phyloP scores from a whole-genome alignment of 35 echinoderm and acorn worm species.

The Hemicentrotus pulcherrimus region DNA sequence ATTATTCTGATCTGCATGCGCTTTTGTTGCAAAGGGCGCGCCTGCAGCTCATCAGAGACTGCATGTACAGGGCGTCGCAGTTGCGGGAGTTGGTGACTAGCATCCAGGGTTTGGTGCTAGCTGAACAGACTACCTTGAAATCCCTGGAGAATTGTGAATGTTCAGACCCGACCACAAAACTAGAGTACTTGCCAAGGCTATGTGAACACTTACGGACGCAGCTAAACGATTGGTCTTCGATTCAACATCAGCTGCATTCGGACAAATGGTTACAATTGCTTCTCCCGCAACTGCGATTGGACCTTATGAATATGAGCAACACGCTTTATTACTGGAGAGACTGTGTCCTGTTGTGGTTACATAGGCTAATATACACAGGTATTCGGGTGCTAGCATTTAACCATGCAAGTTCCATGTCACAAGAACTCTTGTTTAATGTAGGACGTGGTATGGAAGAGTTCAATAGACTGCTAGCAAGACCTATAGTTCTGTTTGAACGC shows the following conservation, averaged over 20 bases:
- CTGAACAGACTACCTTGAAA: slow-evolving; percentile 72
- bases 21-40: slow-evolving; percentile 65
- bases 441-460: slow-evolving; percentile 80
- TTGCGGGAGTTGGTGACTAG: slow-evolving; percentile 69
- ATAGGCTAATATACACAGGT: slow-evolving; percentile 66
- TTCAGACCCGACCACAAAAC: slow-evolving; percentile 67
- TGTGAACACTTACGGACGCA: slow-evolving; percentile 83
- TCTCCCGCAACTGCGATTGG: slow-evolving; percentile 60
- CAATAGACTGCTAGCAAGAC: slow-evolving; percentile 65
- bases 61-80: slow-evolving; percentile 67
- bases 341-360: slow-evolving; percentile 79
- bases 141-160: slow-evolving; percentile 56
- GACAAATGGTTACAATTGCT: slow-evolving; percentile 77
- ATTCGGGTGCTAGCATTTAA: slow-evolving; percentile 79
- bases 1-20: slow-evolving; percentile 61
- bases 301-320: slow-evolving; percentile 61
- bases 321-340: slow-evolving; percentile 69
- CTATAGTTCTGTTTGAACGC: slow-evolving; percentile 9
- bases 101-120: slow-evolving; percentile 68
- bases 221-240: slow-evolving; percentile 76
- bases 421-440: slow-evolving; percentile 81
- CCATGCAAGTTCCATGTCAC: slow-evolving; percentile 67
- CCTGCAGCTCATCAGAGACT: slow-evolving; percentile 72
- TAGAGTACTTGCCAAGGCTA: slow-evolving; percentile 75
- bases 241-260: slow-evolving; percentile 75